Percentiles rank a stretch among this genome's conserved stretches.
Evolutionary conservation across 2,888 invertebrate genomes (phyloP).

Genomic region (Morpho deidamia): DNA sequence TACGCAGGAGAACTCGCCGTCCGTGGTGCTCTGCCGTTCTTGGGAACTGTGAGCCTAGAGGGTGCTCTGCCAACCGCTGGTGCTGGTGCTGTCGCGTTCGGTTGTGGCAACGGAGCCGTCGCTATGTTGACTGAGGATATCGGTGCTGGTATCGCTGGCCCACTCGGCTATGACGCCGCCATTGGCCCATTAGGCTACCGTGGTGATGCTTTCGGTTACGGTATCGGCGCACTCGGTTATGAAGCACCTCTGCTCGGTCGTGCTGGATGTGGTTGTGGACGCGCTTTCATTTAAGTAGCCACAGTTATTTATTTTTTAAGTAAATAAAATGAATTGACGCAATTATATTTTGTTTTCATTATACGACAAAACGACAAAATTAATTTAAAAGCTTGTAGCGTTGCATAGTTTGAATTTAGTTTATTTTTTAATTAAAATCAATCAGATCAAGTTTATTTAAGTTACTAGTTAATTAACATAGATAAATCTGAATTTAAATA

Average conservation of each 20-base stretch:
- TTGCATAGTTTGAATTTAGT: too few relatives aligned
- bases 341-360: neutral
- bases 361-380: too few relatives aligned
- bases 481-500: too few relatives aligned
- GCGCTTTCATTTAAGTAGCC: constrained; percentile 16
- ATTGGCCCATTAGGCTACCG: constrained; percentile 27
- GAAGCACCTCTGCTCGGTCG: constrained; percentile 34
- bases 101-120: constrained; percentile 31
- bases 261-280: constrained; percentile 31
- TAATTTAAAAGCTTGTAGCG: too few relatives aligned
- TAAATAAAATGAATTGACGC: neutral
- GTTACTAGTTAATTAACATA: too few relatives aligned
- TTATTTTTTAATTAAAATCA: too few relatives aligned
- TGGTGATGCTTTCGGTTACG: constrained; percentile 29
- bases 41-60: too few relatives aligned
- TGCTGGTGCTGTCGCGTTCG: constrained; percentile 28
- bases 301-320: neutral
- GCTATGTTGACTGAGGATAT: constrained; percentile 27
- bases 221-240: constrained; percentile 28
- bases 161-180: constrained; percentile 28
- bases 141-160: constrained; percentile 13
- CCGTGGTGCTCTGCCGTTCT: too few relatives aligned
- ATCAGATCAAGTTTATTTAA: too few relatives aligned
- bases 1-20: neutral
- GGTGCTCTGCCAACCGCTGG: constrained; percentile 28